Evolutionary conservation across 2,797 vertebrate species (phyloP).

Genomic region (Sebastes matsubarae): DNA sequence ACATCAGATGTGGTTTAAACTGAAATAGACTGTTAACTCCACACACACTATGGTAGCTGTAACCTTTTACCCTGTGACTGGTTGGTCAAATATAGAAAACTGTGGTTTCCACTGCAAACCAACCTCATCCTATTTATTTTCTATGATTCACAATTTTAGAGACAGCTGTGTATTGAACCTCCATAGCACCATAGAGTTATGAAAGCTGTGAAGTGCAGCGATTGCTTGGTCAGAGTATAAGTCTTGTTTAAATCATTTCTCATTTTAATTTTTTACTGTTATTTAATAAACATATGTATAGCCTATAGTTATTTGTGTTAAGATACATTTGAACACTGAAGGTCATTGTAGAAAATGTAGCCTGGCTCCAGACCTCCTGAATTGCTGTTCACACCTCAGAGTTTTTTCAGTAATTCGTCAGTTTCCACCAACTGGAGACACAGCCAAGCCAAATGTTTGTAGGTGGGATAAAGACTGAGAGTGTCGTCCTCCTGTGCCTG

Average conservation of each 20-base stretch:
- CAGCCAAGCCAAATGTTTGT: neutral
- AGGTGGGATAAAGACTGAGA: neutral
- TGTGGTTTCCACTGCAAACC: constrained; percentile 10
- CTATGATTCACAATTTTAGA: neutral
- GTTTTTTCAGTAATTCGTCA: neutral
- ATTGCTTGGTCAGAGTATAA: neutral
- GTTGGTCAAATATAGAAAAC: constrained; percentile 24
- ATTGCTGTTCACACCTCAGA: neutral
- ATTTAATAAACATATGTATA: neutral
- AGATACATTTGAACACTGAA: neutral
- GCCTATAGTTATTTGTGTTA: neutral
- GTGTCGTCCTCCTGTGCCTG: neutral
- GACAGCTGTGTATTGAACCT: neutral
- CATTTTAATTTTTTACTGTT: neutral
- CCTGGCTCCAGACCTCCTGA: neutral
- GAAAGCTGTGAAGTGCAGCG: neutral
- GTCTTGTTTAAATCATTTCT: neutral
- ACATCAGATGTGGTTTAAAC: constrained; percentile 33
- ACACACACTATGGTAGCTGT: neutral
- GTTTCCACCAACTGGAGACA: neutral
- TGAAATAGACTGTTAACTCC: constrained; percentile 17
- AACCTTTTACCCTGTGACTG: constrained; percentile 3
- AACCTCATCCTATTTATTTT: neutral
- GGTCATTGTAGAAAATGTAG: neutral
- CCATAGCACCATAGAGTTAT: neutral